These are phyloP conservation scores for Xylota sylvarum DNA, from an alignment of 2,888 invertebrate genomes.

Conservation along the genomic window DNA sequence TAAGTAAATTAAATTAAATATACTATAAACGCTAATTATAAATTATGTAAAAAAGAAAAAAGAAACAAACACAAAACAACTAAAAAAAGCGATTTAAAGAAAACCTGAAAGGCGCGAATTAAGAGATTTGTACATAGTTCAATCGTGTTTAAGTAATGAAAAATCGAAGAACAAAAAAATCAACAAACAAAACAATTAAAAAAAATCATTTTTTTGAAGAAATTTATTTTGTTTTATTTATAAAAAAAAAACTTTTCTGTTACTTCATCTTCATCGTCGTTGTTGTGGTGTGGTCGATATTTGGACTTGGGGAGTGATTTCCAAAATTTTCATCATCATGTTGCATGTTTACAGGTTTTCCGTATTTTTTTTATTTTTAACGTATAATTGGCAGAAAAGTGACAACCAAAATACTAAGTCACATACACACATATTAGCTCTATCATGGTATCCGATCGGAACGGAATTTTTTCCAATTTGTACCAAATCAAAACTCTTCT, in stretches of 20 bases:
- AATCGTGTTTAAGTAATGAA: conserved; percentile 70
- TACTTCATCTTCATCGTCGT: conserved; percentile 49
- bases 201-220: conserved; percentile 71
- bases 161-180: conserved; percentile 54
- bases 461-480: too few relatives aligned
- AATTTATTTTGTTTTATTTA: conserved; percentile 59
- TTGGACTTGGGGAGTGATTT: not conserved
- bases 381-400: too few relatives aligned
- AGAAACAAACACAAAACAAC: conserved; percentile 16
- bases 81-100: conserved; percentile 25
- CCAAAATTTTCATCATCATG: not conserved
- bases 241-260: conserved; percentile 34
- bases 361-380: too few relatives aligned
- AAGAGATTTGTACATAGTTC: conserved; percentile 72
- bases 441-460: too few relatives aligned
- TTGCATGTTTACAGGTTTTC: too few relatives aligned
- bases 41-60: conserved; percentile 63
- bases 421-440: too few relatives aligned
- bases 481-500: too few relatives aligned
- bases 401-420: too few relatives aligned
- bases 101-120: conserved; percentile 49
- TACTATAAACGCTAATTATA: conserved; percentile 59
- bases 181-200: conserved; percentile 59
- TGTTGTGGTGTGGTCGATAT: not conserved
- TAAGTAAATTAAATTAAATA: conserved; percentile 76